Base-by-base conservation (phyloP, 2,113 vertebrate species). In the Carassius auratus region DNA sequence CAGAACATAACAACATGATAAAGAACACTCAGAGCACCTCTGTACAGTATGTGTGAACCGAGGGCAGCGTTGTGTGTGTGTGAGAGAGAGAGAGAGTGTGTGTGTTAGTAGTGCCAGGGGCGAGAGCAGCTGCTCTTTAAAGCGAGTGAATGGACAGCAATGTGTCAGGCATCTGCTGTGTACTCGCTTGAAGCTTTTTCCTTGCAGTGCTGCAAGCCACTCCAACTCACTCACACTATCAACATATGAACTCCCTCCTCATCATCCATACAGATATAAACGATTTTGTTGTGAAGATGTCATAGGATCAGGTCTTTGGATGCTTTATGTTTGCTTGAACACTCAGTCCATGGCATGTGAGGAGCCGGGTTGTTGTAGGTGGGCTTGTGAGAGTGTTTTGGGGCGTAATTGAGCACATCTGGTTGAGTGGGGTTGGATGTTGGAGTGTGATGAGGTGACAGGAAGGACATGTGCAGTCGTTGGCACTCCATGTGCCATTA, bases 81-180 rank as follows among this genome's bases (percentile, higher is more conserved):
- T 59, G 64, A 76, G 74, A 9, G 55, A 17, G 88, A 87, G 92
- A 26, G 1, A 26, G 26, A 26, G 26, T 26, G 26, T 26, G 26
- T 71, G 84, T 66, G 75, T 52, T 33, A 84, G 36, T 66, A 88
- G 76, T 91, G 94, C 94, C 92, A 90, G 90, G 90, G 94, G 94
- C 92, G 90, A 87, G 87, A 93, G 92, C 94, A 95, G 92, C 93
- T 95, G 94, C 93, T 94, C 91, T 93, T 93, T 92, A 91, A 91
- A 92, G 91, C 92, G 89, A 93, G 88, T 93, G 93, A 93, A 92
- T 87, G 89, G 92, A 94, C 93, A 93, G 87, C 93, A 92, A 93
- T 92, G 93, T 94, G 93, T 93, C 90, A 66, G 91, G 92, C 94
- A 94, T 94, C 94, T 94, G 93, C 91, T 90, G 91, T 71, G 81